Percentiles rank a stretch among this genome's conserved stretches.
Conservation (phyloP, 1,140 invertebrate genomes). For the Caenorhabditis briggsae region DNA sequence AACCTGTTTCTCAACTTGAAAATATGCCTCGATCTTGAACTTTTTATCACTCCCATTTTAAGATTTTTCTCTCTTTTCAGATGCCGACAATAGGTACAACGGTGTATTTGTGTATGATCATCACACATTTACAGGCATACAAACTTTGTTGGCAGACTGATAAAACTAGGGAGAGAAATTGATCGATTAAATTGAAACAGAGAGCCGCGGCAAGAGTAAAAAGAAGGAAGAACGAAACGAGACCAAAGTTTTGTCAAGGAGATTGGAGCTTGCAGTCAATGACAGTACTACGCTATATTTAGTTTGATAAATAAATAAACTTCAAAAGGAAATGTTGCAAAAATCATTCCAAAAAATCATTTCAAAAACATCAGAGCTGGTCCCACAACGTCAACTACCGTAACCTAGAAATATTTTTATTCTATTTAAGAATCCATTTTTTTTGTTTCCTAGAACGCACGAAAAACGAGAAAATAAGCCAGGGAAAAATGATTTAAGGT, state of each 20-base stretch:
- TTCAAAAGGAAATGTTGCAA: neutral
- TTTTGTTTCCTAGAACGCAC: too few species aligned
- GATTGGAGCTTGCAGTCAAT: neutral
- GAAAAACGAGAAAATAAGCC: too few species aligned
- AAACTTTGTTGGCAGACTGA: constrained; percentile 36
- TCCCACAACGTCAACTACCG: too few species aligned
- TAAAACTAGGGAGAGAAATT: neutral
- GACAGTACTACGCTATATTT: neutral
- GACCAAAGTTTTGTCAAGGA: constrained; percentile 11
- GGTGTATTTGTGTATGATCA: constrained; percentile 39
- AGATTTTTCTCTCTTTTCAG: neutral
- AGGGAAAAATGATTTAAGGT: too few species aligned
- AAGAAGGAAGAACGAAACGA: neutral
- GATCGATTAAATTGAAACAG: constrained; percentile 10
- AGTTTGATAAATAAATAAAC: constrained; percentile 17
- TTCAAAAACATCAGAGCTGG: too few species aligned
- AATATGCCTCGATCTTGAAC: constrained; percentile 3
- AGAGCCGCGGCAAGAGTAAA: neutral
- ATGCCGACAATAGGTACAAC: neutral
- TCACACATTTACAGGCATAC: constrained; percentile 37
- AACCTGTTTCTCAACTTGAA: too few species aligned
- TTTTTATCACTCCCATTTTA: constrained; percentile 31
- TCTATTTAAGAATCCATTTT: too few species aligned
- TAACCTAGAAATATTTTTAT: too few species aligned
- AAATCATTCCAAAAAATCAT: neutral